A percentile compares a stretch with the other conserved stretches of the same genome.
These are phyloP conservation scores for Synodontis membranacea DNA, from an alignment of 2,113 vertebrate genomes.

Conservation along the genomic window DNA sequence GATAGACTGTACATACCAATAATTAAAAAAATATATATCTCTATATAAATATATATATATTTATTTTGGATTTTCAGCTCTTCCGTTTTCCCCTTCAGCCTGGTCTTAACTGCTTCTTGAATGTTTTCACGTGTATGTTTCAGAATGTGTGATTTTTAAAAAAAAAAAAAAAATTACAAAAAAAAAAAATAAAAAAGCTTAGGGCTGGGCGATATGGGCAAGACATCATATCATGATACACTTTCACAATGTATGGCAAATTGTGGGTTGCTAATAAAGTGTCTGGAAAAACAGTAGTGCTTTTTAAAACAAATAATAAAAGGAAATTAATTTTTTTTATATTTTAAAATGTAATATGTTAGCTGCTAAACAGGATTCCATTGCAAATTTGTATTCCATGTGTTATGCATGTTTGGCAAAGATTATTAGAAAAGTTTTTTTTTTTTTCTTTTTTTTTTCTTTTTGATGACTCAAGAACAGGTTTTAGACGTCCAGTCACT, in stretches of 20 bases:
- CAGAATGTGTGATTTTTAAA: background rate
- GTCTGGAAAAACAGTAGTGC: background rate
- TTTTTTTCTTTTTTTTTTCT: background rate
- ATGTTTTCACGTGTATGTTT: constrained; percentile 36
- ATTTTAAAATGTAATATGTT: too few relatives aligned
- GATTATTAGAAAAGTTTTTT: background rate
- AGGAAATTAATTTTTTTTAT: background rate
- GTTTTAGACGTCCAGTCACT: background rate
- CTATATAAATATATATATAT: constrained; percentile 56
- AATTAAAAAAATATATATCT: constrained; percentile 53
- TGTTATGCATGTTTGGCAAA: too few relatives aligned
- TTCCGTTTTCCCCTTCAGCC: constrained; percentile 41
- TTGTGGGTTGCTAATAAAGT: background rate
- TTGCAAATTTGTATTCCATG: too few relatives aligned
- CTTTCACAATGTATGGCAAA: background rate
- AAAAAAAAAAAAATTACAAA: too few relatives aligned
- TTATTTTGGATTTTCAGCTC: constrained; percentile 66
- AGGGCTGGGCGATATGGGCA: constrained; percentile 15
- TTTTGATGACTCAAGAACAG: background rate
- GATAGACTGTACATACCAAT: constrained; percentile 76
- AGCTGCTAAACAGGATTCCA: background rate
- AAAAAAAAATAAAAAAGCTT: too few relatives aligned
- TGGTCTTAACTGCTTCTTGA: constrained; percentile 62
- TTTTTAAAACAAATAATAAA: background rate
- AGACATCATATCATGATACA: constrained; percentile 1